A percentile compares a stretch with the other conserved stretches of the same genome.
phyloP scores from a whole-genome alignment of 1,140 invertebrate species.

The Drosophila tsacasi region DNA sequence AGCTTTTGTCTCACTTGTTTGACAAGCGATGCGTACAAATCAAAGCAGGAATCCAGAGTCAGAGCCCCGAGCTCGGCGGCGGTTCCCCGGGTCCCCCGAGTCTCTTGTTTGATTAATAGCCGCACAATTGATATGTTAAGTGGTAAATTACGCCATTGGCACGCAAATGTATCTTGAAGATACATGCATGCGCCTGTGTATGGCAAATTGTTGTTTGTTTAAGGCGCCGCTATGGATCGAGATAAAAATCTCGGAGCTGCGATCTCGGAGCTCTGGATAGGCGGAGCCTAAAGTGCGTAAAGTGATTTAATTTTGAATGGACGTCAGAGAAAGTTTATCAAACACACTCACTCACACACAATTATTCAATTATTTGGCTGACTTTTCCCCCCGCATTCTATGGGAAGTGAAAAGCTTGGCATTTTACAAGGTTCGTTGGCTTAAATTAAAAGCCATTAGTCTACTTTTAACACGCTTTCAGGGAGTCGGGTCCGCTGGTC shows the following conservation, averaged over 20 bases:
- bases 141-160: conserved; percentile 83
- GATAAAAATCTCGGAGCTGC: conserved; percentile 45
- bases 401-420: conserved; percentile 21
- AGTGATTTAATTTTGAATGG: conserved; percentile 80
- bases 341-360: conserved; percentile 42
- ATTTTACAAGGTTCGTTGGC: conserved; percentile 36
- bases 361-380: conserved; percentile 73
- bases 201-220: conserved; percentile 77
- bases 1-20: conserved; percentile 75
- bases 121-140: conserved; percentile 83
- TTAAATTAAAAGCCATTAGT: conserved; percentile 78
- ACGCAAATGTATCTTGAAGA: conserved; percentile 74
- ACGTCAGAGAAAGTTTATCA: conserved; percentile 46
- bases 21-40: conserved; percentile 83
- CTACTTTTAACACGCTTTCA: conserved; percentile 70
- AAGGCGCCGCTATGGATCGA: conserved; percentile 71
- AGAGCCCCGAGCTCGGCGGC: conserved; percentile 19
- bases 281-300: conserved; percentile 60
- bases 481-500: conserved; percentile 24
- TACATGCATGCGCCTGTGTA: conserved; percentile 25
- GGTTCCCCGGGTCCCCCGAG: conserved; percentile 8
- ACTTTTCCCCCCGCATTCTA: conserved; percentile 10
- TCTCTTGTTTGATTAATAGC: conserved; percentile 80
- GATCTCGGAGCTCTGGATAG: conserved; percentile 28
- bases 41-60: conserved; percentile 72